Conservation (phyloP, 2,113 vertebrate genomes). For the Cettia cetti region DNA sequence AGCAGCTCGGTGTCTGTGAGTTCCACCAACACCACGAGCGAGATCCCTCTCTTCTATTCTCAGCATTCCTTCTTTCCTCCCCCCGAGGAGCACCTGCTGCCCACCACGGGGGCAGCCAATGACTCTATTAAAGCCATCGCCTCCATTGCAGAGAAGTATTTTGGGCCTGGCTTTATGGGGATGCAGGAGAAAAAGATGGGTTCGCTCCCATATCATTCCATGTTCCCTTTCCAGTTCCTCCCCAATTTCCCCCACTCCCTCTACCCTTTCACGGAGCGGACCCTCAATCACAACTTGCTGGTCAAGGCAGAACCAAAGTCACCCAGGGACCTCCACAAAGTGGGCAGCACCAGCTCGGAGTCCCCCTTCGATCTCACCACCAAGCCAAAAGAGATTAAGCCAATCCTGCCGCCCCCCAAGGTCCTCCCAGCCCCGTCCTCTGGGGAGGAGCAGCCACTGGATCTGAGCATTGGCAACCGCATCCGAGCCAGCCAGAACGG, state of each 20-base stretch:
- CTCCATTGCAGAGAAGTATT: constrained; percentile 98
- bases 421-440: constrained; percentile 64
- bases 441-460: constrained; percentile 92
- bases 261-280: constrained; percentile 90
- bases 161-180: constrained; percentile 94
- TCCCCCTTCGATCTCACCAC: constrained; percentile 97
- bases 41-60: constrained; percentile 85
- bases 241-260: constrained; percentile 94
- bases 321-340: constrained; percentile 89
- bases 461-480: constrained; percentile 93
- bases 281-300: constrained; percentile 88
- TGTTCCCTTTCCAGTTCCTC: constrained; percentile 96
- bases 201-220: constrained; percentile 90
- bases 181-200: constrained; percentile 97
- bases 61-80: constrained; percentile 96
- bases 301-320: constrained; percentile 96
- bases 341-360: constrained; percentile 76
- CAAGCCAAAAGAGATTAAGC: constrained; percentile 90
- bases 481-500: constrained; percentile 89
- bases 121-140: constrained; percentile 99
- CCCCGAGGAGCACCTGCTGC: constrained; percentile 91
- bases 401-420: constrained; percentile 72
- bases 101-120: constrained; percentile 80
- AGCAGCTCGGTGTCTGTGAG: constrained; percentile 72
- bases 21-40: constrained; percentile 71